Evolutionary conservation across 2,113 vertebrate species (phyloP).

Genomic region (Engystomops pustulosus): DNA sequence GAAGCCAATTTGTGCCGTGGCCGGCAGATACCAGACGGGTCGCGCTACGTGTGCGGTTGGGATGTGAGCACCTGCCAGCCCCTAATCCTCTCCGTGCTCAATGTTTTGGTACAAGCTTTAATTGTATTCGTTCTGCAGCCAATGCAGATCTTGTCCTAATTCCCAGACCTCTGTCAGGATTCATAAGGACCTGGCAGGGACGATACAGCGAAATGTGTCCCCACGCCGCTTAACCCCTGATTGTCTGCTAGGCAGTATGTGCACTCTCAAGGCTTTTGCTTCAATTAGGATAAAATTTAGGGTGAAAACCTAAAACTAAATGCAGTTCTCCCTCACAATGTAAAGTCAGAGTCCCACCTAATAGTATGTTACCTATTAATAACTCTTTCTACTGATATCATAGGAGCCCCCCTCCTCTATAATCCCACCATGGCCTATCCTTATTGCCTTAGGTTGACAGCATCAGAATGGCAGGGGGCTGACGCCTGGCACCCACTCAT

Average conservation of each 20-base stretch:
- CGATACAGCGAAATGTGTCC: not conserved
- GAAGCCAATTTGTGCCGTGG: not conserved
- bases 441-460: too few species aligned
- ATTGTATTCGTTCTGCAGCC: slow-evolving; percentile 44
- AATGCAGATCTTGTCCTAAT: slow-evolving; percentile 48
- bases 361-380: too few species aligned
- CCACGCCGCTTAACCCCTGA: not conserved
- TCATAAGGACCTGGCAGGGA: slow-evolving; percentile 21
- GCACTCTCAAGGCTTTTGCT: not conserved
- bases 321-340: too few species aligned
- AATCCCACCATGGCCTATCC: too few species aligned
- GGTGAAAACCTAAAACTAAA: too few species aligned
- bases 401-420: too few species aligned
- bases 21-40: slow-evolving; percentile 5
- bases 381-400: too few species aligned
- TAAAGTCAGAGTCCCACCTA: too few species aligned
- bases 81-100: slow-evolving; percentile 36
- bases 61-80: slow-evolving; percentile 36
- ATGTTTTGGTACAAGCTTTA: slow-evolving; percentile 38
- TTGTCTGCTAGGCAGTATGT: not conserved
- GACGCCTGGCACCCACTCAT: too few species aligned
- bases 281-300: not conserved
- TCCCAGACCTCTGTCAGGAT: slow-evolving; percentile 18
- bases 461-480: too few species aligned
- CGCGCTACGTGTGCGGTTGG: slow-evolving; percentile 17